A percentile compares a stretch with the other conserved stretches of the same genome.
These are phyloP conservation scores for Pangasius krempfi DNA, from an alignment of 2,797 vertebrate species.

Conservation along the genomic window DNA sequence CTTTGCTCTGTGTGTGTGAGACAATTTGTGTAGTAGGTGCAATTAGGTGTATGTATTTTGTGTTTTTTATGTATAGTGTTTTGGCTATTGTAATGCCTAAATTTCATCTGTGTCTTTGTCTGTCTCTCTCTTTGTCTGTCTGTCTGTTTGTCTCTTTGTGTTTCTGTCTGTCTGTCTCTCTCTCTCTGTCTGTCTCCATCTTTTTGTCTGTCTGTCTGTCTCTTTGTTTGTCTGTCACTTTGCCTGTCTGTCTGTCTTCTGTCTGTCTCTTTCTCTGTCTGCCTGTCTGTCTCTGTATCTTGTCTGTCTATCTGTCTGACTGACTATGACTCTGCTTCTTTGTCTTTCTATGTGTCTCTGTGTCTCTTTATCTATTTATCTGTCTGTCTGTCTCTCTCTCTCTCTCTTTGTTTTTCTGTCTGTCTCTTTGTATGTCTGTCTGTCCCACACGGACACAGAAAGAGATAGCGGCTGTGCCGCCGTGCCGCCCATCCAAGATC, in stretches of 20 bases:
- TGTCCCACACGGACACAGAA: not conserved
- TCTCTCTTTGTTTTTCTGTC: no score
- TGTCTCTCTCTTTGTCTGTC: not conserved
- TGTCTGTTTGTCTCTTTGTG: not conserved
- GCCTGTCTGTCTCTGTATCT: no score
- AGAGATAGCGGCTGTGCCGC: not conserved
- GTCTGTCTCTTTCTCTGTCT: not conserved
- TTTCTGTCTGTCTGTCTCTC: not conserved
- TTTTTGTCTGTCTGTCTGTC: not conserved
- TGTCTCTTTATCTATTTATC: no score
- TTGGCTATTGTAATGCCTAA: not conserved
- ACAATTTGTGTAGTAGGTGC: not conserved
- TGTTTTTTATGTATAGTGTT: not conserved
- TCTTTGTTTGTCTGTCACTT: not conserved
- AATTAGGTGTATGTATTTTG: not conserved
- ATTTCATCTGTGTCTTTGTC: not conserved
- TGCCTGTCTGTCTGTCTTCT: not conserved
- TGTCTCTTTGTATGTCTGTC: no score
- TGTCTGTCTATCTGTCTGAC: no score
- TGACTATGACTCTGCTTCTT: no score
- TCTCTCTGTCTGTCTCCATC: not conserved
- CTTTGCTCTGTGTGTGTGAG: not conserved
- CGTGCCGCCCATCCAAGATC: not conserved
- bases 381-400: no score
- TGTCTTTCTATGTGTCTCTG: no score